phyloP scores from a whole-genome alignment of 2,888 invertebrate genomes.

The Thalpophila matura region DNA sequence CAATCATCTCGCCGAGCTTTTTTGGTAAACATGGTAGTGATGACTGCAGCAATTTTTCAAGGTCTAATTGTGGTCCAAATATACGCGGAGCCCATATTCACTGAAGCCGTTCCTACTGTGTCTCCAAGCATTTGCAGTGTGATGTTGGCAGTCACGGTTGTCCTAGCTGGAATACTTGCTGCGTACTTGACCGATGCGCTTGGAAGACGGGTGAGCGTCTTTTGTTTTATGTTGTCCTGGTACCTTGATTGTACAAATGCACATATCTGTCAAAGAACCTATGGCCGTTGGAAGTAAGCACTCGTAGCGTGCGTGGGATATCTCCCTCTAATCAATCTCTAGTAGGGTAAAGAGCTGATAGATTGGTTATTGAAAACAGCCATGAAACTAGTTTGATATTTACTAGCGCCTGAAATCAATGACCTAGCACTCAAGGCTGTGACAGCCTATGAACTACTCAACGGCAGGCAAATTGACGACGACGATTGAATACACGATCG shows the following conservation, averaged over 20 bases:
- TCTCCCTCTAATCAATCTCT: no score
- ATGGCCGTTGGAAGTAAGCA: no score
- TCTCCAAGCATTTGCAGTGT: constrained; percentile 76
- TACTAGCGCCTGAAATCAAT: no score
- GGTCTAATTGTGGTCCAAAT: constrained; percentile 80
- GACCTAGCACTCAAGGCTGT: no score
- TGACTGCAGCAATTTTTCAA: constrained; percentile 77
- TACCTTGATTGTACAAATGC: constrained; percentile 13
- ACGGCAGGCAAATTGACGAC: not conserved
- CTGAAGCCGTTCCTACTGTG: constrained; percentile 74
- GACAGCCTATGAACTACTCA: no score
- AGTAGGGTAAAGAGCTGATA: no score
- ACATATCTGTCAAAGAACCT: no score
- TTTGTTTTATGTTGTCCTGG: constrained; percentile 49
- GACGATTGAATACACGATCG: no score
- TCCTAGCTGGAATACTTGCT: constrained; percentile 71
- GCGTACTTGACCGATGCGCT: constrained; percentile 76
- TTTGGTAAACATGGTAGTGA: constrained; percentile 65
- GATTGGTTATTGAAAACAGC: no score
- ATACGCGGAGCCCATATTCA: constrained; percentile 80
- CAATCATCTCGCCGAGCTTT: constrained; percentile 75
- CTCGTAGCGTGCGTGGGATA: no score
- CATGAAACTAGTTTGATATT: no score
- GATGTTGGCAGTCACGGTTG: constrained; percentile 69
- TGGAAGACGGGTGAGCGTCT: constrained; percentile 78